Percentiles rank a stretch among this genome's conserved stretches.
Evolutionary conservation across 2,113 vertebrate genomes (phyloP).

Genomic region (Mesocricetus auratus): DNA sequence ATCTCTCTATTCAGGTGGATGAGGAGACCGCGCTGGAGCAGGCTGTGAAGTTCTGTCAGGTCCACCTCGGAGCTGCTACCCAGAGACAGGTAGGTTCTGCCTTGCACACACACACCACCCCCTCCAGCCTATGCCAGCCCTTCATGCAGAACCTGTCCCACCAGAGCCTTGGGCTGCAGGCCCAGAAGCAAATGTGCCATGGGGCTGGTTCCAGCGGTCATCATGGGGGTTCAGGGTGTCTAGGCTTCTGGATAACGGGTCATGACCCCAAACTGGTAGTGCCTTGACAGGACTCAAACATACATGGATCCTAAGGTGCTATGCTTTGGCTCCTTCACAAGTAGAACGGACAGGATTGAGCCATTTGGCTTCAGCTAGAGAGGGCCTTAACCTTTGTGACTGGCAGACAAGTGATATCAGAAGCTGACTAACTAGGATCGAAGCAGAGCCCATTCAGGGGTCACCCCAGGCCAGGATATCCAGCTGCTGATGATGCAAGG

Average conservation of each 20-base stretch:
- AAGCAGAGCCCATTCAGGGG: too few relatives aligned
- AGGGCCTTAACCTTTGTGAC: background rate
- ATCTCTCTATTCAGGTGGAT: slow-evolving; percentile 91
- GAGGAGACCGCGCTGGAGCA: slow-evolving; percentile 98
- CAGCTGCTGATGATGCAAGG: too few relatives aligned
- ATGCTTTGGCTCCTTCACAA: background rate
- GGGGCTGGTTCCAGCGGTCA: background rate
- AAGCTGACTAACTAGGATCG: too few relatives aligned
- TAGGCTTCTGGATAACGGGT: background rate
- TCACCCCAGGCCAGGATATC: background rate
- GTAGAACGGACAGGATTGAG: background rate
- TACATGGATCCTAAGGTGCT: too few relatives aligned
- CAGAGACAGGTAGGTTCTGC: slow-evolving; percentile 94
- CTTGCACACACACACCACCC: background rate
- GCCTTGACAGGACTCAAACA: background rate
- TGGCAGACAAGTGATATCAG: background rate
- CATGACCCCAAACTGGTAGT: background rate
- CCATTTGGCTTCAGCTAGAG: background rate
- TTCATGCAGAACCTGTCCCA: background rate
- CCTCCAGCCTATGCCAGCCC: background rate
- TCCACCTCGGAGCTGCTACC: slow-evolving; percentile 94
- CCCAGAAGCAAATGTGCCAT: accelerated
- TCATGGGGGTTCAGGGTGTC: background rate
- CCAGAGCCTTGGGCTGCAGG: background rate
- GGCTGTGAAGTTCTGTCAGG: slow-evolving; percentile 99